Percentiles rank a stretch among this genome's conserved stretches.
phyloP scores from a whole-genome alignment of 2,888 invertebrate genomes.

The Lymantria dispar region DNA sequence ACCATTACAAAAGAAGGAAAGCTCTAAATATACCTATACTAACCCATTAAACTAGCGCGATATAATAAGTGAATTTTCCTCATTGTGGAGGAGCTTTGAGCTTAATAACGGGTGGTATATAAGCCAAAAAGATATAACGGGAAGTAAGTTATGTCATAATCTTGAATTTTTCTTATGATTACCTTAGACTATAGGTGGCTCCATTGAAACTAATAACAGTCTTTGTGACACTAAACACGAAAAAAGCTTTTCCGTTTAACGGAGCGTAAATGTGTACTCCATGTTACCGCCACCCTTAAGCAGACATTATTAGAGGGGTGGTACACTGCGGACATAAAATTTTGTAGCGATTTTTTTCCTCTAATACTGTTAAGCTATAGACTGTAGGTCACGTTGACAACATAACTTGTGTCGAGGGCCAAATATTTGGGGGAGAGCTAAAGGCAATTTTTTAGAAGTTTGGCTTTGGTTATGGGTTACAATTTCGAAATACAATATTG shows the following conservation, averaged over 20 bases:
- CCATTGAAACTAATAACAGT: constrained; percentile 78
- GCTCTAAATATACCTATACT: too few species aligned
- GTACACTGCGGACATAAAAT: constrained; percentile 71
- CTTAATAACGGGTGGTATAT: too few species aligned
- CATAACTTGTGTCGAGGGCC: constrained; percentile 53
- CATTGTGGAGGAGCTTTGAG: too few species aligned
- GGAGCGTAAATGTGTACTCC: constrained; percentile 81
- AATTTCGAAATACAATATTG: constrained; percentile 18
- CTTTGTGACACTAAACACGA: constrained; percentile 82
- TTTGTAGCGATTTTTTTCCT: constrained; percentile 77
- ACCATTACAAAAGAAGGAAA: too few species aligned
- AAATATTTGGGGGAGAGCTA: constrained; percentile 46
- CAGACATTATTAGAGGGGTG: constrained; percentile 81
- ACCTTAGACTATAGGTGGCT: constrained; percentile 35
- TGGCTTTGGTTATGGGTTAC: neutral
- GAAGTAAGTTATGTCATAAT: constrained; percentile 12
- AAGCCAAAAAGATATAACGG: too few species aligned
- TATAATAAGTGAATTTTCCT: too few species aligned
- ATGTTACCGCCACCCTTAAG: constrained; percentile 79
- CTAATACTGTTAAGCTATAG: constrained; percentile 63
- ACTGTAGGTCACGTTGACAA: constrained; percentile 67
- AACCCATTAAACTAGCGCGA: too few species aligned
- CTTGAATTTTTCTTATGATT: constrained; percentile 37
- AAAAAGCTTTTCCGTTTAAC: constrained; percentile 82
- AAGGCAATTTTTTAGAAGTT: constrained; percentile 20